These are phyloP conservation scores for Rallus limicola DNA, from an alignment of 2,113 vertebrate species.

Conservation along the genomic window DNA sequence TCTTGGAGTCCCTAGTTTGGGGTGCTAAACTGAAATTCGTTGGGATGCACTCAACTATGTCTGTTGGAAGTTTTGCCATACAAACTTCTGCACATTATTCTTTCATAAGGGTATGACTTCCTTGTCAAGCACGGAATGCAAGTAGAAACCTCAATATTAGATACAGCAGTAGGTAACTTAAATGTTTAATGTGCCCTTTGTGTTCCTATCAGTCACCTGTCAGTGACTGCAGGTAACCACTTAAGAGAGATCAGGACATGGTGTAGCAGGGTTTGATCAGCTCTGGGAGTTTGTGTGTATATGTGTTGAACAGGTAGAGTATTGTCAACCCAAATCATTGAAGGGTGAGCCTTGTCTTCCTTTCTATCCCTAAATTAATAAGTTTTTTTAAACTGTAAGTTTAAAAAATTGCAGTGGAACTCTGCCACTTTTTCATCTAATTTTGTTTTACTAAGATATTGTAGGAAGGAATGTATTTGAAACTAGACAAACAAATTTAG, in stretches of 20 bases:
- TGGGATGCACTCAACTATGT: neutral
- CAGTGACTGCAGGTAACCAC: neutral
- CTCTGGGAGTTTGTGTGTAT: neutral
- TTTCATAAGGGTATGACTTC: neutral
- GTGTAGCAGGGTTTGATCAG: neutral
- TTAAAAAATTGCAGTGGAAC: fast-evolving
- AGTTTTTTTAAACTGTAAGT: neutral
- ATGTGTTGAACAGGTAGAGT: neutral
- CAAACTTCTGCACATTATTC: neutral
- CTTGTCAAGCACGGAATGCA: neutral
- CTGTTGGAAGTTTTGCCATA: neutral
- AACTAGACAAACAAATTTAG: neutral
- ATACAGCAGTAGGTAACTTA: neutral
- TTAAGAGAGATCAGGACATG: neutral
- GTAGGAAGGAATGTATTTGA: neutral
- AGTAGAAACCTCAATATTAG: neutral
- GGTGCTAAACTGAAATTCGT: neutral
- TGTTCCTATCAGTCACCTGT: neutral
- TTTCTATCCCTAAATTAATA: neutral
- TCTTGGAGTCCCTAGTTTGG: neutral
- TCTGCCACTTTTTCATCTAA: neutral
- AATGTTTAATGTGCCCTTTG: constrained; percentile 2
- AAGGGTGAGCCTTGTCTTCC: neutral
- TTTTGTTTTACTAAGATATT: neutral
- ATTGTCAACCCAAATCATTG: neutral